A percentile compares a stretch with the other conserved stretches of the same genome.
Conservation (phyloP, 1,140 invertebrate genomes). For the Drosophila sechellia region DNA sequence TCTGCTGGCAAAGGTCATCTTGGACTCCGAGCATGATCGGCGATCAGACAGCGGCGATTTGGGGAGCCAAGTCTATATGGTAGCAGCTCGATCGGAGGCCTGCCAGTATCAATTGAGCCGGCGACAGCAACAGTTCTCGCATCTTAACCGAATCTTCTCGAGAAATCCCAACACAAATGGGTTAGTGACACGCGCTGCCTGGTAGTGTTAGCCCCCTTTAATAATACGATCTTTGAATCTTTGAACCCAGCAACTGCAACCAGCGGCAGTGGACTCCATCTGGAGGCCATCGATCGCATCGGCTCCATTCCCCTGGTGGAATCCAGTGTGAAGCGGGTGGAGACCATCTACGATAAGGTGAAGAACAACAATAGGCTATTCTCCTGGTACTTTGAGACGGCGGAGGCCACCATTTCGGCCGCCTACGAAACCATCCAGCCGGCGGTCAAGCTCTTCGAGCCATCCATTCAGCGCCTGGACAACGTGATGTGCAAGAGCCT, state of each 20-base stretch:
- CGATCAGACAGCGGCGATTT: slow-evolving; percentile 57
- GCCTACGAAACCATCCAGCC: slow-evolving; percentile 89
- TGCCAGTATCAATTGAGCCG: slow-evolving; percentile 42
- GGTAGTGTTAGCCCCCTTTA: slow-evolving; percentile 2
- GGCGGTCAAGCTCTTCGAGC: slow-evolving; percentile 88
- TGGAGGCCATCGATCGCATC: slow-evolving; percentile 89
- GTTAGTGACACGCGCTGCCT: slow-evolving; percentile 30
- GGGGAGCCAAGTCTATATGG: slow-evolving; percentile 34
- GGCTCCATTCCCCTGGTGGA: slow-evolving; percentile 90
- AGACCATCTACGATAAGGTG: slow-evolving; percentile 88
- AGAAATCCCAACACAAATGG: slow-evolving; percentile 48
- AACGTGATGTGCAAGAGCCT: slow-evolving; percentile 90
- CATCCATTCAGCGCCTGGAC: slow-evolving; percentile 90
- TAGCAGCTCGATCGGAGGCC: slow-evolving; percentile 12
- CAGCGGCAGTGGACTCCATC: slow-evolving; percentile 63
- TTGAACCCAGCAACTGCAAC: slow-evolving; percentile 60
- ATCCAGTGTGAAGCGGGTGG: slow-evolving; percentile 88
- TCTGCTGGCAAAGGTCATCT: slow-evolving; percentile 60
- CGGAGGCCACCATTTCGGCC: slow-evolving; percentile 88
- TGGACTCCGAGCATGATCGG: slow-evolving; percentile 49
- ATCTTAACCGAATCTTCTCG: neutral
- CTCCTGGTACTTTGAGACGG: slow-evolving; percentile 89
- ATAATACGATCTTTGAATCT: neutral
- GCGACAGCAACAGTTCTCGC: slow-evolving; percentile 24
- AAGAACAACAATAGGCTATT: slow-evolving; percentile 88